phyloP scores from a whole-genome alignment of 92 coral and sea anemone genomes.

The Epizoanthus ramosus region DNA sequence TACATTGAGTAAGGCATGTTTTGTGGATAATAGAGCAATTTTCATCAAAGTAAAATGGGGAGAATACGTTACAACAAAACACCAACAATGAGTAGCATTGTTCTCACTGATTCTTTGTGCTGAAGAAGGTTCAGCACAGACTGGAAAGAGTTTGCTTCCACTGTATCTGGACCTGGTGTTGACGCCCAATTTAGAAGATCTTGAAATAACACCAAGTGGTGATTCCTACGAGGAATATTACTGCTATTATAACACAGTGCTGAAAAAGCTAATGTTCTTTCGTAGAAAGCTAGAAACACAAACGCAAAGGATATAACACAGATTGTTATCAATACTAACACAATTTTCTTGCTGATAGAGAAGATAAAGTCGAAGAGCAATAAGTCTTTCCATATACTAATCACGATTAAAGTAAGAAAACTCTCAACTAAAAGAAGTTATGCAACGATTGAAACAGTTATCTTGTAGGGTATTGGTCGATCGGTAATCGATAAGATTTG shows the following conservation, averaged over 20 bases:
- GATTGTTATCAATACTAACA: neutral
- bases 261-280: too few relatives aligned
- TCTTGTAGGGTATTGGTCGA: neutral
- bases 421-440: neutral
- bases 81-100: neutral
- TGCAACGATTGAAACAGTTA: neutral
- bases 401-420: neutral
- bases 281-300: too few relatives aligned
- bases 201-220: neutral
- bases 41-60: too few relatives aligned
- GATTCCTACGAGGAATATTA: neutral
- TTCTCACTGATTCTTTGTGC: slow-evolving; percentile 4
- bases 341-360: neutral
- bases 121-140: neutral
- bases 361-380: neutral
- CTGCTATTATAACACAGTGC: neutral
- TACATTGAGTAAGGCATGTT: too few relatives aligned
- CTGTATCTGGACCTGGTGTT: too few relatives aligned
- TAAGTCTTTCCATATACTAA: neutral
- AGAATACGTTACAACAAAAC: slow-evolving; percentile 1
- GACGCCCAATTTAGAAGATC: neutral
- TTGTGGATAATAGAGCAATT: too few relatives aligned
- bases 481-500: too few relatives aligned
- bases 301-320: neutral
- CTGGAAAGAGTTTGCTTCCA: neutral